A percentile compares a stretch with the other conserved stretches of the same genome.
phyloP scores from a whole-genome alignment of 2,888 invertebrate genomes.

The Panorpa germanica region DNA sequence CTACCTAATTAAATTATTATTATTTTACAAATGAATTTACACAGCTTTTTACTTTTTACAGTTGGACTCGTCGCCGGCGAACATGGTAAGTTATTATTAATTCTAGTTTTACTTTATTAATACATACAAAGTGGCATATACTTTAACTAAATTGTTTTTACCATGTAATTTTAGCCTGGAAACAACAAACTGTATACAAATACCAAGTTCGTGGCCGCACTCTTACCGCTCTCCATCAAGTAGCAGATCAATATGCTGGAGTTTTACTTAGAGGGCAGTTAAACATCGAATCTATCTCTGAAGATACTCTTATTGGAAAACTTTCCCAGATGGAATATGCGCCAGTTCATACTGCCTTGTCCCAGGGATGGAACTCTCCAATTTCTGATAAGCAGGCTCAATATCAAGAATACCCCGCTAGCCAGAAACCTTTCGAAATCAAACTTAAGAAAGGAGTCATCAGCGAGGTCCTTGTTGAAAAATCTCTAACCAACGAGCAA shows the following conservation, averaged over 20 bases:
- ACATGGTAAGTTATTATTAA: no score
- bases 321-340: constrained; percentile 32
- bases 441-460: constrained; percentile 39
- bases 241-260: constrained; percentile 32
- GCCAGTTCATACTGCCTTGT: constrained; percentile 29
- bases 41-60: no score
- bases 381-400: constrained; percentile 29
- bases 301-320: constrained; percentile 27
- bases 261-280: constrained; percentile 33
- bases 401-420: constrained; percentile 31
- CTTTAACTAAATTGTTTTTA: no score
- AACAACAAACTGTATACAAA: constrained; percentile 33
- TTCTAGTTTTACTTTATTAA: no score
- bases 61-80: constrained; percentile 19
- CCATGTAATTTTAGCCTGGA: no score
- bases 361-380: constrained; percentile 26
- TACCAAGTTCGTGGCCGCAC: constrained; percentile 38
- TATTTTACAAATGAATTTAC: no score
- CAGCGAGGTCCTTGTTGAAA: constrained; percentile 31
- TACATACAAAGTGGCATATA: no score
- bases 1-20: no score
- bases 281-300: constrained; percentile 29
- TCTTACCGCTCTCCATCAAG: constrained; percentile 33
- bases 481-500: constrained; percentile 34
- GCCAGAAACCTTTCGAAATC: constrained; percentile 40